These are phyloP conservation scores for Aleiodes leptofemur DNA, from an alignment of 2,888 invertebrate species.

Conservation along the genomic window DNA sequence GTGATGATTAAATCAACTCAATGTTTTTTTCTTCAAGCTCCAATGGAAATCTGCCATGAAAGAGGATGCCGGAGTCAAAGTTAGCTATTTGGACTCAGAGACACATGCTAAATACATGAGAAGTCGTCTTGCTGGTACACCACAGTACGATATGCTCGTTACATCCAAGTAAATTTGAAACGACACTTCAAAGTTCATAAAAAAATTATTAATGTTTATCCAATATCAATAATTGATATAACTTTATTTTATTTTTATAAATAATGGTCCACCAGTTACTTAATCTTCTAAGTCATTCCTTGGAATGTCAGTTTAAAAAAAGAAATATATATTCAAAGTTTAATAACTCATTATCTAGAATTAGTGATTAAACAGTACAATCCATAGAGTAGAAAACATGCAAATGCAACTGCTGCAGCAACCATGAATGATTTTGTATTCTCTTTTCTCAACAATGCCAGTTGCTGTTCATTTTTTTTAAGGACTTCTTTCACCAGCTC, in stretches of 20 bases:
- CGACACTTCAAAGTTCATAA: not conserved
- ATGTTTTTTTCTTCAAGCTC: conserved; percentile 73
- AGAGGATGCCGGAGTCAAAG: conserved; percentile 82
- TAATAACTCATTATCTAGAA: conserved; percentile 43
- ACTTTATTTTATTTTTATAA: conserved; percentile 1
- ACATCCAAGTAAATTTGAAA: conserved; percentile 22
- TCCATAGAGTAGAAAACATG: conserved; percentile 64
- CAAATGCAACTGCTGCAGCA: conserved; percentile 64
- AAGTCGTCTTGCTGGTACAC: conserved; percentile 80
- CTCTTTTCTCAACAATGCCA: conserved; percentile 62
- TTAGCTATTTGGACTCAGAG: conserved; percentile 81
- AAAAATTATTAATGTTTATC: conserved; percentile 13
- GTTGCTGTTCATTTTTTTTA: conserved; percentile 63
- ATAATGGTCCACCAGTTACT: conserved; percentile 19
- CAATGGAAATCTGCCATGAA: conserved; percentile 85
- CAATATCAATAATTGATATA: conserved; percentile 1
- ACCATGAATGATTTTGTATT: conserved; percentile 68
- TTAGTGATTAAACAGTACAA: conserved; percentile 61
- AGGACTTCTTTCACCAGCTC: conserved; percentile 65
- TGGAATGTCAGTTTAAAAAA: conserved; percentile 1
- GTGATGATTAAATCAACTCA: conserved; percentile 30
- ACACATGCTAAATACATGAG: conserved; percentile 84
- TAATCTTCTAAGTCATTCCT: not conserved
- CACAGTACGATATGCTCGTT: conserved; percentile 80
- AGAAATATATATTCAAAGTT: not conserved